These are phyloP conservation scores for Microcebus griseorufus DNA, from an alignment of 2,113 vertebrate species.

Conservation along the genomic window DNA sequence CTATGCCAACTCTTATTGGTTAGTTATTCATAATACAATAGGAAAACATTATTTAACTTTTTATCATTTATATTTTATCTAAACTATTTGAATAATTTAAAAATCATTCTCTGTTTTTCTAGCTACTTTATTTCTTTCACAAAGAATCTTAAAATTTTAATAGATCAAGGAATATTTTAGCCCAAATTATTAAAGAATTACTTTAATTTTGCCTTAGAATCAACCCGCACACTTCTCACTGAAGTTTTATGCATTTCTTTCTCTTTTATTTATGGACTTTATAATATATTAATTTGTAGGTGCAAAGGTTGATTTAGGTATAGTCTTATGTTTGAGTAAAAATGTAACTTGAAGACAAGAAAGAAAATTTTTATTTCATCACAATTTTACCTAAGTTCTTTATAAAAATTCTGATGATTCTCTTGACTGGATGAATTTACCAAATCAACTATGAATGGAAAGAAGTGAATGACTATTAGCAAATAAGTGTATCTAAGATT, in stretches of 20 bases:
- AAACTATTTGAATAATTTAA: neutral
- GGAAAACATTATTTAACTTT: neutral
- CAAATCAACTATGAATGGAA: neutral
- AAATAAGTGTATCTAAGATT: neutral
- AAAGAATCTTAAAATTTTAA: neutral
- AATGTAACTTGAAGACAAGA: neutral
- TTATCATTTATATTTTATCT: neutral
- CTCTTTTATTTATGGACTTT: neutral
- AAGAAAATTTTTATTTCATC: neutral
- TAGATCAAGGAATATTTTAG: neutral
- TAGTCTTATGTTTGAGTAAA: neutral
- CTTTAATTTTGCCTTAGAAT: neutral
- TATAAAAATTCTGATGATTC: neutral
- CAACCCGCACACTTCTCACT: neutral
- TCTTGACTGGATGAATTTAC: neutral
- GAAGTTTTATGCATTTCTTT: neutral
- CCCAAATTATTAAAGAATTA: neutral
- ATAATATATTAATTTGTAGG: neutral
- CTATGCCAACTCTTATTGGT: neutral
- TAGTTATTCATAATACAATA: neutral
- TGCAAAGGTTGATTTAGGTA: neutral
- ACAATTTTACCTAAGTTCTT: neutral
- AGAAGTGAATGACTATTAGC: neutral
- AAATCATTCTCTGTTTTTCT: neutral
- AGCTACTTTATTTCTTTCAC: neutral